A percentile compares a stretch with the other conserved stretches of the same genome.
phyloP scores from a whole-genome alignment of 2,797 vertebrate genomes.

The Lacerta viridis region DNA sequence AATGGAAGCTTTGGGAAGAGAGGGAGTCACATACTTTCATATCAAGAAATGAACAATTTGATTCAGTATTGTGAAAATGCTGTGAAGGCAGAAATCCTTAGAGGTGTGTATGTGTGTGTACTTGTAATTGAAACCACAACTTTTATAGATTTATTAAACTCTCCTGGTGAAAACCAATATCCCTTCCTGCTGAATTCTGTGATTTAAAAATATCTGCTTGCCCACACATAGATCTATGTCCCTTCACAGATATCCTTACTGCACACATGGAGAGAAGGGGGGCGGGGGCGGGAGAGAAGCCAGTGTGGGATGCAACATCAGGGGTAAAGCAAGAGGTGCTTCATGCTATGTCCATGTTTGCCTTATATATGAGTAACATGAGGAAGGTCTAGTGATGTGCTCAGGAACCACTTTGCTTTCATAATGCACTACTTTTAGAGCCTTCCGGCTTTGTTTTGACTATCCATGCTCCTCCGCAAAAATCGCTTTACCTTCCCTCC shows the following conservation, averaged over 20 bases:
- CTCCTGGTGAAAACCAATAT: neutral
- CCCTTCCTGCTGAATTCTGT: conserved; percentile 40
- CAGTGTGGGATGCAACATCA: neutral
- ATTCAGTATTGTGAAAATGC: neutral
- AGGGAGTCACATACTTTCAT: neutral
- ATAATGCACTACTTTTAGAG: neutral
- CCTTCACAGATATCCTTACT: neutral
- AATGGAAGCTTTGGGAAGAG: neutral
- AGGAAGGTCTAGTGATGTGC: neutral
- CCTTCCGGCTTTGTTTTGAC: neutral
- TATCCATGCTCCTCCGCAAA: neutral
- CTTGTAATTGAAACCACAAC: neutral
- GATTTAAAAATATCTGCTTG: conserved; percentile 26
- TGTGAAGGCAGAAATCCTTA: conserved; percentile 12
- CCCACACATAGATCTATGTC: neutral
- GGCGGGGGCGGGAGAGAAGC: too few relatives aligned
- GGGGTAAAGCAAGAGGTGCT: neutral
- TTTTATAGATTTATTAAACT: conserved; percentile 18
- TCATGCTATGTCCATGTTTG: neutral
- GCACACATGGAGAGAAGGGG: neutral
- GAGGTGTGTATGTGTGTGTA: neutral
- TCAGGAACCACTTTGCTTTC: neutral
- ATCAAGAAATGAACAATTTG: neutral
- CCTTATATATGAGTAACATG: neutral
- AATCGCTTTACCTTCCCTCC: too few relatives aligned